A percentile compares a stretch with the other conserved stretches of the same genome.
Conservation (phyloP, 2,113 vertebrate species). For the Gallinago jamesoni region DNA sequence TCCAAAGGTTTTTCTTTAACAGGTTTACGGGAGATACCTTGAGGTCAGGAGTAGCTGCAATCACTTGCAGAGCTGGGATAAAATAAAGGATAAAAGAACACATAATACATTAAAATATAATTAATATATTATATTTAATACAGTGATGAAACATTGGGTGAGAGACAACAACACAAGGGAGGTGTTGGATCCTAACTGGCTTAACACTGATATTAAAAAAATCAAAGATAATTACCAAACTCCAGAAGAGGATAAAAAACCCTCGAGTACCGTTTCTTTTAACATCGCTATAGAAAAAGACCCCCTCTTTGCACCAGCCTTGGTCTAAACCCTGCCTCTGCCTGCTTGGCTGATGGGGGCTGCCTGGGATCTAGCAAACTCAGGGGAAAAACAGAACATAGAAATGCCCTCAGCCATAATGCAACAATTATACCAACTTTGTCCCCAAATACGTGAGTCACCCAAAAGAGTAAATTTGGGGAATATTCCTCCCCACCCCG, state of each 20-base stretch:
- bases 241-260: background rate
- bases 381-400: background rate
- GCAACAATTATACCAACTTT: fast-evolving
- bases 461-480: background rate
- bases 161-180: background rate
- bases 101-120: background rate
- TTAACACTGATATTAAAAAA: background rate
- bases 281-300: fast-evolving
- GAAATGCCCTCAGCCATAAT: fast-evolving
- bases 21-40: background rate
- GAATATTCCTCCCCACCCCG: background rate
- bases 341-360: background rate
- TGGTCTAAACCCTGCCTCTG: fast-evolving
- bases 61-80: background rate
- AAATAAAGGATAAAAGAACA: background rate
- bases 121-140: background rate
- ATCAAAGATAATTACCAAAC: background rate
- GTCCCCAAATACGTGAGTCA: fast-evolving
- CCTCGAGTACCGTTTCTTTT: background rate
- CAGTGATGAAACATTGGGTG: background rate
- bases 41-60: background rate
- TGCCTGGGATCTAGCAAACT: background rate
- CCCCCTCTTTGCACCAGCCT: background rate
- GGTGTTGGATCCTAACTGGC: background rate
- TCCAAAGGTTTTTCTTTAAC: background rate